These are phyloP conservation scores for Coendou prehensilis DNA, from an alignment of 2,797 vertebrate genomes.

Conservation along the genomic window DNA sequence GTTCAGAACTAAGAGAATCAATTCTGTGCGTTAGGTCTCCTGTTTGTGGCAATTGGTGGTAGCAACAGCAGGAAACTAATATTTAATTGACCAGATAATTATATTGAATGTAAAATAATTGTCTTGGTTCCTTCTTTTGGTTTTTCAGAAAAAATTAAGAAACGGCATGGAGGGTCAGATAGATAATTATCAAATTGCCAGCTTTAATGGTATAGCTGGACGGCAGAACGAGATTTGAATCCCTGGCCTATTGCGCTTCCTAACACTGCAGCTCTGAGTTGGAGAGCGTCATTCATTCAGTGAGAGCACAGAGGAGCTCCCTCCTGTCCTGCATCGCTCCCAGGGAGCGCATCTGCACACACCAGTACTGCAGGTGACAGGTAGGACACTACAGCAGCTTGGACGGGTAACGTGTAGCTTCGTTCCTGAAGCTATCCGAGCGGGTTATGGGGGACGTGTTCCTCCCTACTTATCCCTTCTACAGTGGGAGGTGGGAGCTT, in stretches of 20 bases:
- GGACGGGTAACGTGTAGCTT: not conserved
- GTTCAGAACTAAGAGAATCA: not conserved
- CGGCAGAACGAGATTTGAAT: not conserved
- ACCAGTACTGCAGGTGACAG: not conserved
- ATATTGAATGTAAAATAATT: not conserved
- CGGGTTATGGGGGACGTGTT: not conserved
- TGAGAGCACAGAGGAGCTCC: not conserved
- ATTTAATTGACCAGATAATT: not conserved
- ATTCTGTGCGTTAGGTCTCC: not conserved
- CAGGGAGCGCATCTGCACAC: not conserved
- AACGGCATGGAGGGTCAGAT: not conserved
- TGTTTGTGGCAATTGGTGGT: not conserved
- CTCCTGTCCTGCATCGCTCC: fast-evolving
- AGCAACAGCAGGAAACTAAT: not conserved
- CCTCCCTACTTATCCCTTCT: not conserved
- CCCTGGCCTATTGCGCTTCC: not conserved
- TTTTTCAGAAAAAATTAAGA: conserved; percentile 49
- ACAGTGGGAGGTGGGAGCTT: not conserved
- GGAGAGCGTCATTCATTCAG: not conserved
- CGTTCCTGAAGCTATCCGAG: not conserved
- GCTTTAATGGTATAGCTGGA: not conserved
- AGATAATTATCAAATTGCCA: not conserved
- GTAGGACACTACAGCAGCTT: not conserved
- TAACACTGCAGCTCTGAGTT: not conserved
- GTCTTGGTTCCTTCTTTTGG: not conserved